Evolutionary conservation across 2,888 invertebrate species (phyloP), one percentile per base, ranked within the genome.

Genomic region (Drosophila testacea): DNA sequence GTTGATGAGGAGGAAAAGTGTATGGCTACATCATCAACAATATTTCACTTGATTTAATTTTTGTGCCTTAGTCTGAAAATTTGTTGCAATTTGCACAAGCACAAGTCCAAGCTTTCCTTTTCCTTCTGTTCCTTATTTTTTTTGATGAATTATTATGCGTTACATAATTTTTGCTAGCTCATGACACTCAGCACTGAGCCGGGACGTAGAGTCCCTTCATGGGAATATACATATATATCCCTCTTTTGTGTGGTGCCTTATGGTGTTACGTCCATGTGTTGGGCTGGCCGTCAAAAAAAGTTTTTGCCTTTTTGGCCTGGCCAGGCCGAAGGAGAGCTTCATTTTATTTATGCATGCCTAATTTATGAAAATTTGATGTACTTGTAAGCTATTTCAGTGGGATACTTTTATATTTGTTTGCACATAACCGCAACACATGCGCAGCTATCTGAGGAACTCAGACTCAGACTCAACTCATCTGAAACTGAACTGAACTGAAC

Each of bases 321-420:
- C 34, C 10, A 16, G 42, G 34, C 10, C 44, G 6, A 44, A n/a
- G 62, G 32, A 28, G 57, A 48, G 64, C 71, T 66, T 80, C 55
- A 72, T 76, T 76, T 73, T 82, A 83, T 87, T 84, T 87, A 88
- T 88, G 83, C 79, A 88, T 87, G 81, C 83, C 85, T 88, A 85
- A 85, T 88, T 85, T 85, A 85, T 85, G 85, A 85, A 85, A 85
- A 88, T 88, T 88, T 85, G 83, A 88, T 85, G 85, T 85, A 85
- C 88, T 88, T 83, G 83, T 83, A 81, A 85, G 88, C 88, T 78
- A 83, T 81, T 88, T 85, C 84, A 82, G 80, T 84, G 82, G 80
- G 78, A 83, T 83, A 86, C 83, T 83, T 87, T 87, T 83, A 86
- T 83, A 85, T 85, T 81, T 88, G 86, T 83, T 87, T 88, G 79